Percentiles rank a stretch among this genome's conserved stretches.
phyloP scores from a whole-genome alignment of 2,797 vertebrate species.

The Acanthis flammea region DNA sequence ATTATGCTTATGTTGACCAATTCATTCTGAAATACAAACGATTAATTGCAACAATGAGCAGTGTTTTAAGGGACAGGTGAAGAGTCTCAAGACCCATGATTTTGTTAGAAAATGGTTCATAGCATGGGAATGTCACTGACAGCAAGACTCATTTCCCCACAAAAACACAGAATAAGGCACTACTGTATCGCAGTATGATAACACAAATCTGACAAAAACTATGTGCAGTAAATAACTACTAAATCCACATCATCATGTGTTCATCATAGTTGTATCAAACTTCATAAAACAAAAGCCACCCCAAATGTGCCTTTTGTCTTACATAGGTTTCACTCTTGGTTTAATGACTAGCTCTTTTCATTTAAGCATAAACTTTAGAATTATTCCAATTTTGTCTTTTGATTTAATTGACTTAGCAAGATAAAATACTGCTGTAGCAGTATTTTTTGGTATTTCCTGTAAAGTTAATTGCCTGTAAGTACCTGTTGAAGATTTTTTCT shows the following conservation, averaged over 20 bases:
- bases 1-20: neutral
- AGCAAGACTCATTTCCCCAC: neutral
- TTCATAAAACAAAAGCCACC: neutral
- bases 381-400: neutral
- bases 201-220: neutral
- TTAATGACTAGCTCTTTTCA: neutral
- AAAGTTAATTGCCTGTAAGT: neutral
- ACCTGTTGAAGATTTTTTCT: neutral
- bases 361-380: neutral
- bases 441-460: neutral
- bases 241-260: neutral
- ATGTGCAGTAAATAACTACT: neutral
- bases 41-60: neutral
- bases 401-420: neutral
- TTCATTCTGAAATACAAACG: neutral
- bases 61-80: neutral
- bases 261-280: neutral
- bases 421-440: neutral
- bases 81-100: neutral
- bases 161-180: neutral
- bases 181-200: accelerated
- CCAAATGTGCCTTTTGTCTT: neutral
- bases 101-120: neutral
- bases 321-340: neutral
- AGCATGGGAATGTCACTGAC: accelerated